These are phyloP conservation scores for Oppia nitens DNA, from an alignment of 1,140 invertebrate species.

Conservation along the genomic window DNA sequence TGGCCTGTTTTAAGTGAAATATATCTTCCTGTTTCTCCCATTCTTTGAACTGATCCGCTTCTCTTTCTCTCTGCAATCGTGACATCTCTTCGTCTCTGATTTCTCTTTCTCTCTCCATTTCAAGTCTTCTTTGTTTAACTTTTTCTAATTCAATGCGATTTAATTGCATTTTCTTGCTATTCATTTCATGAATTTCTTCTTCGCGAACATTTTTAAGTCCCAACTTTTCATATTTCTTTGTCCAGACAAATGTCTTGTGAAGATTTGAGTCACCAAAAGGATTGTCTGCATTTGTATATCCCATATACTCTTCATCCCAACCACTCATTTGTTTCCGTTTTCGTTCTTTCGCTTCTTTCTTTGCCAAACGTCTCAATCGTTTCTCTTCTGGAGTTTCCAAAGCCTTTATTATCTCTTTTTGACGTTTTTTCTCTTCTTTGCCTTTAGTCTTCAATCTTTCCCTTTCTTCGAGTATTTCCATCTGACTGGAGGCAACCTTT, in stretches of 20 bases:
- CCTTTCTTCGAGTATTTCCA: not conserved
- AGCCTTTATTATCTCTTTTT: conserved; percentile 69
- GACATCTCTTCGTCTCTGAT: conserved; percentile 73
- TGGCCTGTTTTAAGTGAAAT: conserved; percentile 30
- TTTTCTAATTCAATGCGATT: conserved; percentile 50
- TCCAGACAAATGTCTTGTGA: conserved; percentile 85
- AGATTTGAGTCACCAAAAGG: conserved; percentile 94
- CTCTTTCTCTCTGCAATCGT: conserved; percentile 70
- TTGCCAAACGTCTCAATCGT: conserved; percentile 57
- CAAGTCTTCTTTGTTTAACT: conserved; percentile 72
- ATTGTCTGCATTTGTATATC: conserved; percentile 95
- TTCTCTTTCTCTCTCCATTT: conserved; percentile 74
- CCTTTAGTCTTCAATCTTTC: conserved; percentile 46
- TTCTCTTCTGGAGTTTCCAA: conserved; percentile 92
- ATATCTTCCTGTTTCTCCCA: conserved; percentile 65
- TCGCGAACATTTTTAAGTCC: conserved; percentile 57
- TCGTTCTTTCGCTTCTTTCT: conserved; percentile 81
- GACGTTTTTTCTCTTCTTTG: conserved; percentile 43
- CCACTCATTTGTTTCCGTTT: conserved; percentile 76
- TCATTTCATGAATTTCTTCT: conserved; percentile 68
- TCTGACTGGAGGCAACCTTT: not conserved
- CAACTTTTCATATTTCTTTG: conserved; percentile 88
- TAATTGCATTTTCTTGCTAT: conserved; percentile 71
- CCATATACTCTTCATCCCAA: conserved; percentile 82
- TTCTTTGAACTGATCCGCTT: conserved; percentile 80